Percentiles rank a stretch among this genome's conserved stretches.
Evolutionary conservation across 1,140 invertebrate species (phyloP).

Genomic region (Apocrypta bakeri): DNA sequence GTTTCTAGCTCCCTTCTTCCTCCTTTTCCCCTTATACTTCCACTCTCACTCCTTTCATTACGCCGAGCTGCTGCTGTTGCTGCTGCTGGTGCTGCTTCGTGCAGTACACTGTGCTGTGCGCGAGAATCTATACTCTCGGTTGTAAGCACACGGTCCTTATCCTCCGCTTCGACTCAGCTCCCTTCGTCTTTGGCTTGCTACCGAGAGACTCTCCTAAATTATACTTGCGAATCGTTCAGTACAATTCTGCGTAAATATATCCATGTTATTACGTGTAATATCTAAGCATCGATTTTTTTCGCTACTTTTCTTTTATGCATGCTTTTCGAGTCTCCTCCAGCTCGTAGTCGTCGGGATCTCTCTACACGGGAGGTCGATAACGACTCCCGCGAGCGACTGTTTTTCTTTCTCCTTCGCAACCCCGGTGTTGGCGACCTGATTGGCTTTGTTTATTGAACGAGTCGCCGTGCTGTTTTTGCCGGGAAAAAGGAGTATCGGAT

Average conservation of each 20-base stretch:
- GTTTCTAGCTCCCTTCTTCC: slow-evolving; percentile 14
- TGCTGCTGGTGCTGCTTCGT: not conserved
- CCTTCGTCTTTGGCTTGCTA: too few relatives aligned
- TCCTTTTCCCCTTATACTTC: not conserved
- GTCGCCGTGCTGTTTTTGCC: too few relatives aligned
- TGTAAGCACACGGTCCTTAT: too few relatives aligned
- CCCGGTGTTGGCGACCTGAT: not conserved
- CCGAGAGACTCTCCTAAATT: too few relatives aligned
- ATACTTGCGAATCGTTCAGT: not conserved
- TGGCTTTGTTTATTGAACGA: slow-evolving; percentile 5
- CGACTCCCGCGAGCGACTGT: slow-evolving; percentile 17
- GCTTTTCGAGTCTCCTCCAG: not conserved
- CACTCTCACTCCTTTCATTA: slow-evolving; percentile 29
- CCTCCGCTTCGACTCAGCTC: too few relatives aligned
- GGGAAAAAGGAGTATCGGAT: too few relatives aligned
- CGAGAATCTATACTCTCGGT: not conserved
- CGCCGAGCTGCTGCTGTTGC: not conserved
- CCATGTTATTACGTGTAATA: not conserved
- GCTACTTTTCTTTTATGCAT: not conserved
- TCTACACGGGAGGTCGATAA: slow-evolving; percentile 13
- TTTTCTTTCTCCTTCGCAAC: not conserved
- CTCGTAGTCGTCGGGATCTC: not conserved
- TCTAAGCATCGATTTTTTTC: slow-evolving; percentile 5
- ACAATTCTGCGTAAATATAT: too few relatives aligned
- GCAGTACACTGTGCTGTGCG: not conserved